Base-by-base conservation (phyloP, 2,888 invertebrate species). In the Drosophila macrospina region DNA sequence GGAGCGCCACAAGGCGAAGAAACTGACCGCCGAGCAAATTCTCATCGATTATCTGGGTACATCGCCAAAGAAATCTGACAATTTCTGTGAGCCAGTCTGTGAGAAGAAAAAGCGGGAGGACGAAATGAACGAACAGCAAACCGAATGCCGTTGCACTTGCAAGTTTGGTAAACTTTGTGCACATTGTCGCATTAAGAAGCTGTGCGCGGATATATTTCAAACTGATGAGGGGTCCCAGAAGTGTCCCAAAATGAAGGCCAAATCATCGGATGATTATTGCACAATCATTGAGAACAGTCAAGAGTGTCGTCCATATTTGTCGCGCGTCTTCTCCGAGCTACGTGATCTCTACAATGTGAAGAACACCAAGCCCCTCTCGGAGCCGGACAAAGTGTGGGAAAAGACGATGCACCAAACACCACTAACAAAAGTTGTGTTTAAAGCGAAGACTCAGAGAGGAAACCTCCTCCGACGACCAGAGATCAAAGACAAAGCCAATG, bases 261-360 rank as follows among this genome's bases (percentile, higher is more conserved):
- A 69, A n/a, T 66, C 76, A 0, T 78, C 84, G 0, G 83, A 87
- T 6, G 61, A 77, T 44, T 86, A 67, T 28, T 84, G 83, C 20
- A 60, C 88, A 13, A 61, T 85, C 1, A 1, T 68, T 13, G 51
- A 59, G 5, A 13, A 44, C 71, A 30, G 20, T 20, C 69, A 28
- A 24, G 84, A 90, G 8, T 84, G 86, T 44, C 90, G 90, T 0
- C 89, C 90, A 0, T 87, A 91, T 55, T 74, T 91, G 61, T 83
- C 90, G 2, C 84, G 80, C n/a, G 90, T 91, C 0, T 91, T 91
- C 56, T 90, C 91, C 0, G 91, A 91, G 30, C 62, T 91, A 1
- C 82, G 85, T 4, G 91, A 91, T 47, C 69, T 91, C 0, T 91
- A 91, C 51, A 85, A 89, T 32, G 77, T 91, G 5, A 89, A 86